phyloP scores from a whole-genome alignment of 2,797 vertebrate species.

The Scolopax bukidnonensis region DNA sequence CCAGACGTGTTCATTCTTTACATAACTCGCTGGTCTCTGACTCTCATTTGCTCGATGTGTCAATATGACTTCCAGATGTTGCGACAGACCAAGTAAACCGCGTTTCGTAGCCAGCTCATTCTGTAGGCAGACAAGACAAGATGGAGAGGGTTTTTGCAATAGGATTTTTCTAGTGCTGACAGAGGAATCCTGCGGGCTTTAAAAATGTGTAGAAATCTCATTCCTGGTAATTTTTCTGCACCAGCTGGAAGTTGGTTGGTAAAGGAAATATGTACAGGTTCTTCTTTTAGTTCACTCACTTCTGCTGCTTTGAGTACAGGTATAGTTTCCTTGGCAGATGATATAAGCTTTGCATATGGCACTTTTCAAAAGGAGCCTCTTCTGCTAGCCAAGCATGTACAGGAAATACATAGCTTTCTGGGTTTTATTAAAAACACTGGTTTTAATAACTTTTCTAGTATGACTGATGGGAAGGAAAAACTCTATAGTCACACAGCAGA shows the following conservation, averaged over 20 bases:
- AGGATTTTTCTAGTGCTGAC: constrained; percentile 15
- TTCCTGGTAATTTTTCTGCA: not conserved
- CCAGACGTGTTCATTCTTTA: not conserved
- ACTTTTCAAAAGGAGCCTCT: not conserved
- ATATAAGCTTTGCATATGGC: not conserved
- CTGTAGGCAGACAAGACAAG: constrained; percentile 40
- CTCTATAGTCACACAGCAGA: constrained; percentile 30
- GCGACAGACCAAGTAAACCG: not conserved
- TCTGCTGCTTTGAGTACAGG: not conserved
- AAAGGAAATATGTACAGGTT: not conserved
- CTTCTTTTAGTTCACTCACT: not conserved
- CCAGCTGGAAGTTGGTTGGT: not conserved
- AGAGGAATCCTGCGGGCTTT: constrained; percentile 15
- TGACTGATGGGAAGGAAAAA: constrained; percentile 49
- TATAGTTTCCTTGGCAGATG: not conserved
- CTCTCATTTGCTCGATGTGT: constrained; percentile 19
- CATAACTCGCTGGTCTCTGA: not conserved
- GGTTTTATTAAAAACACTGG: constrained; percentile 43
- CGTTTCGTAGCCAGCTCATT: constrained; percentile 15
- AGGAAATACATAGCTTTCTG: constrained; percentile 53
- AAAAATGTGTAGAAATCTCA: not conserved
- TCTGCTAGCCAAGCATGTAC: constrained; percentile 14
- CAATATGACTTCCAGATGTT: constrained; percentile 66
- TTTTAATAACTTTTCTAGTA: constrained; percentile 54
- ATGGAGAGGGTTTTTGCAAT: constrained; percentile 31